Evolutionary conservation across 2,888 invertebrate species (phyloP), one percentile per base, ranked within the genome.

Genomic region (Acronicta psi): DNA sequence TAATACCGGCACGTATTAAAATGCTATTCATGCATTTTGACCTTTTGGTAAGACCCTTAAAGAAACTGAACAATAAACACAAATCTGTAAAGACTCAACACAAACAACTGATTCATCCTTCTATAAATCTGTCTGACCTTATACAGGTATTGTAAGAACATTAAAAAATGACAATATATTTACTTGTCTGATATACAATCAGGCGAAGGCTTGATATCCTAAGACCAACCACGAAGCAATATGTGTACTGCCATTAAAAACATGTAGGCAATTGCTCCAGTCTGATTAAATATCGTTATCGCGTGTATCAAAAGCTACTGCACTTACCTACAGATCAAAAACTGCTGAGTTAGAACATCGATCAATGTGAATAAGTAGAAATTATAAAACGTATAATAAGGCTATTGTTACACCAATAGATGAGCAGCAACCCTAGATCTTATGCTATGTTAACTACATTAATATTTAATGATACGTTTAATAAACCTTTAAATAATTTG

Each of bases 331-430:
- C 82, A 83, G 85, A 88, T 90, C 90, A 85, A 90, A 91, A 90
- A 91, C 84, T 91, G 92, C 92, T 92, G 91, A 91, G 88, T 85
- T 89, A 88, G 87, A 87, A 85, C 91, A 92, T 93, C 92, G 84
- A 92, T 93, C 92, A 92, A 84, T 84, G 79, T 83, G 81, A 86
- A 87, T 86, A 83, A 85, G 75, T 81, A 75, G 69, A 83, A 83
- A 82, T 82, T 81, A 79, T 84, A 79, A 81, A 73, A 81, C 80
- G 77, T 76, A 60, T 50, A 77, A 69, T 76, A 83, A 83, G 34
- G 41, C 63, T 17, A 14, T 11, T 36, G 54, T 40, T 59, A 71
- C 78, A 86, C 59, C 50, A 18, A 53, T 79, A 77, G 82, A 75
- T 75, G 76, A 14, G 8, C 9, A 14, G 5, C 17, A 16, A 40